Base-by-base conservation (phyloP, 2,888 invertebrate genomes). In the Strigamia transsilvanica region DNA sequence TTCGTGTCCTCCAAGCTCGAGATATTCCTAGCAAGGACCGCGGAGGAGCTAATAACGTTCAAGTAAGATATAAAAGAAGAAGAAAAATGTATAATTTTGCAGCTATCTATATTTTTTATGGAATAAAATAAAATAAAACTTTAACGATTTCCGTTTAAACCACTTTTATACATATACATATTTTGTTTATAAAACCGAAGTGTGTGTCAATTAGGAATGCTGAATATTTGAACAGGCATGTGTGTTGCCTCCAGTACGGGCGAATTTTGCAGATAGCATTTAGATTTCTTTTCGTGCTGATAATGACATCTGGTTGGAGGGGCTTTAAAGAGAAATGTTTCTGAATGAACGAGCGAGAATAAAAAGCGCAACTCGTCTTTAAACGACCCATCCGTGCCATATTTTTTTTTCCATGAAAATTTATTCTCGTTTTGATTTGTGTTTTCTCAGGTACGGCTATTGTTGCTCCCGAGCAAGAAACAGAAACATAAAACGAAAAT, bases 401-500 rank as follows among this genome's bases (percentile, higher is more conserved):
- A 32, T 56, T 56, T 18, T 56, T 56, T 56, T 56, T 56, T 56
- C 6, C 2, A 56, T 18, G 2, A 18, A 56, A n/a, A 21, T n/a
- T n/a, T n/a, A 56, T n/a, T 6, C 5, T 23, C 21, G 6, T 46
- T 51, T 80, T 51, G 9, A 79, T 42, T 27, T 66, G 61, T 66
- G 61, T 21, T n/a, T 79, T 41, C 18, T 13, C 89, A 96, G 93
- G 95, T 97, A 84, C 92, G 97, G 84, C 91, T 97, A 85, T 92
- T 97, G 79, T 91, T 98, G 86, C 89, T 98, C 84, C 98, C 97
- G 5, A 92, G 94, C 87, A 96, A 97, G 88, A 97, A 97, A 88
- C 97, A 97, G 88, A 95, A 96, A 86, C 94, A 94, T 88, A 97
- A 97, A 89, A 97, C 97, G 32, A 96, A 97, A 89, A 95, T 97